Evolutionary conservation across 2,888 invertebrate species (phyloP).

Genomic region (Leptarthrus brevirostris): DNA sequence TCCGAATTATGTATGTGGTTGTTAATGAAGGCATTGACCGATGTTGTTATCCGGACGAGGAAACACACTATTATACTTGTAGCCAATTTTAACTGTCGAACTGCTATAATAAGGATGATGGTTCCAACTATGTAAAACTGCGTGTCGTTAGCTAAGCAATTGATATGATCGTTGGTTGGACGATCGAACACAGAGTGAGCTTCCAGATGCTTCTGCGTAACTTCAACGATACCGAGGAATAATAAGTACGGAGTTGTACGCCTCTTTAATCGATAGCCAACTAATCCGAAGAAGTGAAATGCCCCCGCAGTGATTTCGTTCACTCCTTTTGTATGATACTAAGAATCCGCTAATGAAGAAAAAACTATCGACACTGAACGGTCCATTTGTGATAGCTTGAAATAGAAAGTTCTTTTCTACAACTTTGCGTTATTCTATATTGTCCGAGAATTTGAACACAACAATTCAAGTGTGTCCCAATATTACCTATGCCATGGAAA

Average conservation of each 20-base stretch:
- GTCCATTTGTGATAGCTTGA: conserved; percentile 82
- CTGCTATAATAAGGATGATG: conserved; percentile 81
- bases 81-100: conserved; percentile 83
- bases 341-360: conserved; percentile 86
- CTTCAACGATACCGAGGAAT: conserved; percentile 84
- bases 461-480: conserved; percentile 82
- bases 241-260: conserved; percentile 85
- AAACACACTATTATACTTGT: conserved; percentile 74
- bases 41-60: conserved; percentile 81
- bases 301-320: conserved; percentile 74
- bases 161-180: conserved; percentile 82
- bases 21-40: conserved; percentile 81
- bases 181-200: conserved; percentile 86
- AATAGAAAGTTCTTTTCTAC: conserved; percentile 83
- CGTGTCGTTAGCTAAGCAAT: conserved; percentile 86
- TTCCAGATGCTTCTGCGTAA: conserved; percentile 88
- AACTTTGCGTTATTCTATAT: conserved; percentile 78
- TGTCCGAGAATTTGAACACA: conserved; percentile 86
- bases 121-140: conserved; percentile 88
- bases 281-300: conserved; percentile 79
- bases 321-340: conserved; percentile 80
- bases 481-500: conserved; percentile 79
- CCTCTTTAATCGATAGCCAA: conserved; percentile 83
- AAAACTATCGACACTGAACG: conserved; percentile 85
- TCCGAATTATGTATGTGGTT: conserved; percentile 84